phyloP scores from a whole-genome alignment of 2,888 invertebrate genomes.

The Euplagia quadripunctaria region DNA sequence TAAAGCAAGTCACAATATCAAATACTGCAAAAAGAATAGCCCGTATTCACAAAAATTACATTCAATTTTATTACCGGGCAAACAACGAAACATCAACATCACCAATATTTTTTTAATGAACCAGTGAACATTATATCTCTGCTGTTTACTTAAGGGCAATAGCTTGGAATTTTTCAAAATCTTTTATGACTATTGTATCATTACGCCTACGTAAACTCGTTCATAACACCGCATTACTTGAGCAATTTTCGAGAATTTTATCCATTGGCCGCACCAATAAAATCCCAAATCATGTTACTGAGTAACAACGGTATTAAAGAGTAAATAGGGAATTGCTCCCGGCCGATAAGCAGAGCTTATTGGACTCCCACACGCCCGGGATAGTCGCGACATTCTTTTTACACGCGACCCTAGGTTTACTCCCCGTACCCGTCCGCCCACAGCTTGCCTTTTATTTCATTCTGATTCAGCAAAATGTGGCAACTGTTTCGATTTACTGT shows the following conservation, averaged over 20 bases:
- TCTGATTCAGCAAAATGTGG: conserved; percentile 41
- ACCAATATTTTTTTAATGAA: neutral
- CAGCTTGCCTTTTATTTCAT: conserved; percentile 50
- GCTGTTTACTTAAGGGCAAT: conserved; percentile 2
- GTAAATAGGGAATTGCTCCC: conserved; percentile 55
- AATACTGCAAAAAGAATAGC: neutral
- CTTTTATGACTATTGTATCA: neutral
- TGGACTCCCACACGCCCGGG: conserved; percentile 54
- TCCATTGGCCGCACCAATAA: conserved; percentile 23
- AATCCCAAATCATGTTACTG: conserved; percentile 29
- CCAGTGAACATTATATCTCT: neutral
- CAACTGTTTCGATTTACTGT: conserved; percentile 40
- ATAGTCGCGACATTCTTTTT: conserved; percentile 46
- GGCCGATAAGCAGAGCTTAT: conserved; percentile 49
- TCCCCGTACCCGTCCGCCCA: conserved; percentile 56
- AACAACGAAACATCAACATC: neutral
- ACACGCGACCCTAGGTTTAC: conserved; percentile 55
- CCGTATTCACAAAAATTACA: neutral
- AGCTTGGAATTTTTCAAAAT: conserved; percentile 3
- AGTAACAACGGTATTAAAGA: conserved; percentile 41
- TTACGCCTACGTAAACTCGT: conserved; percentile 17
- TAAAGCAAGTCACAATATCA: neutral
- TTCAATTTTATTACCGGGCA: neutral
- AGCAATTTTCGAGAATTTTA: conserved; percentile 9
- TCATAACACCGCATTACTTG: conserved; percentile 8